These are phyloP conservation scores for Lipotes vexillifer DNA, from an alignment of 2,113 vertebrate genomes.

Conservation along the genomic window DNA sequence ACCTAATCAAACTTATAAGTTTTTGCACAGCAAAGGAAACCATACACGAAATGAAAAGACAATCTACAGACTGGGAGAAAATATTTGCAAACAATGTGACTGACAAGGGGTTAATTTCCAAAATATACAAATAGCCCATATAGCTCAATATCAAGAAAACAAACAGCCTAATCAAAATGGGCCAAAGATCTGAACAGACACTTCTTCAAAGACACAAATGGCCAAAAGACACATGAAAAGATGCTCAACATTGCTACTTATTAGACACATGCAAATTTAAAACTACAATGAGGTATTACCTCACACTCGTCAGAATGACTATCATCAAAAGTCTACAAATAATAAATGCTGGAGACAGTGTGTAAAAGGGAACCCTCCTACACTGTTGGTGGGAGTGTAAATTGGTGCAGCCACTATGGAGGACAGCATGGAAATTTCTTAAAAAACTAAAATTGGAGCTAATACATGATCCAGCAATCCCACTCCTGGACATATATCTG, in stretches of 20 bases:
- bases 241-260: not conserved
- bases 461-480: not conserved
- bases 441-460: not conserved
- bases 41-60: not conserved
- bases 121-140: not conserved
- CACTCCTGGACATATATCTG: not conserved
- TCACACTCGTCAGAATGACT: not conserved
- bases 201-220: not conserved
- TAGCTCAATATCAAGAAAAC: not conserved
- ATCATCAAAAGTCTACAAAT: not conserved
- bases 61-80: not conserved
- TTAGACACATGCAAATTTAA: not conserved
- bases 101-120: not conserved
- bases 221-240: not conserved
- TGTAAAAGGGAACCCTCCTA: not conserved
- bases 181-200: not conserved
- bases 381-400: not conserved
- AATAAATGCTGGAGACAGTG: not conserved
- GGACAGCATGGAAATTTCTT: not conserved
- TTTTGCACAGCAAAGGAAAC: not conserved
- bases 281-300: not conserved
- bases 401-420: not conserved
- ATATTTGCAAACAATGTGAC: not conserved
- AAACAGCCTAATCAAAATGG: not conserved
- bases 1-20: not conserved